A percentile compares a stretch with the other conserved stretches of the same genome.
These are phyloP conservation scores for Platerodrilus igneus DNA, from an alignment of 2,888 invertebrate species.

Conservation along the genomic window DNA sequence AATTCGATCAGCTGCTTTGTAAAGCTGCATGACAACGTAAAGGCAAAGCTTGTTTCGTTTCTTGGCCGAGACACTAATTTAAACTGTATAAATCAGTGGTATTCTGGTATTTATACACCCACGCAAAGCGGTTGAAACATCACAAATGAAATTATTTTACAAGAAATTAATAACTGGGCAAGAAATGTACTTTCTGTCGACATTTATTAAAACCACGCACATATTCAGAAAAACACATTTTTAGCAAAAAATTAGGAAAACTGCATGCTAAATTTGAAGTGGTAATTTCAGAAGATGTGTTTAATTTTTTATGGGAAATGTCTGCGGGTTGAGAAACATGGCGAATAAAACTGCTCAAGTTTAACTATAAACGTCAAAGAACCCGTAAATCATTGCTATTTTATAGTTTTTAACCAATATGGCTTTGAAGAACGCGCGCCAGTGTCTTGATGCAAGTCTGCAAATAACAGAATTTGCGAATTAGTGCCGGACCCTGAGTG, in stretches of 20 bases:
- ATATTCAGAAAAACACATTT: too few relatives aligned
- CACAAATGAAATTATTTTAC: constrained; percentile 22
- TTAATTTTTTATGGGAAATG: constrained; percentile 25
- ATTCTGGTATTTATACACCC: too few relatives aligned
- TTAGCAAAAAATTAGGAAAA: too few relatives aligned
- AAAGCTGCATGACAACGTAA: too few relatives aligned
- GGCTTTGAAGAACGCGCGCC: constrained; percentile 18
- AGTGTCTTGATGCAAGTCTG: constrained; percentile 16
- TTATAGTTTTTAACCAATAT: constrained; percentile 31
- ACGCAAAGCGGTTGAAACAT: too few relatives aligned
- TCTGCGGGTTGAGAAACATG: constrained; percentile 29
- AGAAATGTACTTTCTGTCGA: constrained; percentile 8
- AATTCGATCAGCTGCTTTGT: too few relatives aligned
- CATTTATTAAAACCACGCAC: too few relatives aligned
- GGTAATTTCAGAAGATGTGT: constrained; percentile 5
- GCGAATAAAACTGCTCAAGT: constrained; percentile 33
- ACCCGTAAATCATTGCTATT: constrained; percentile 32
- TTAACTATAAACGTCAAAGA: constrained; percentile 32
- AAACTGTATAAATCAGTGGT: too few relatives aligned
- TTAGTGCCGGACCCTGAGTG: too few relatives aligned
- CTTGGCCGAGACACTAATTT: too few relatives aligned
- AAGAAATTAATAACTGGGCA: constrained; percentile 19
- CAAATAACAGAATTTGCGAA: constrained; percentile 17
- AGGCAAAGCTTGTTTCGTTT: too few relatives aligned
- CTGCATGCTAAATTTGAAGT: neutral